Base-by-base conservation (phyloP, 53 echinoderm and acorn worm genomes). In the Crossaster papposus region DNA sequence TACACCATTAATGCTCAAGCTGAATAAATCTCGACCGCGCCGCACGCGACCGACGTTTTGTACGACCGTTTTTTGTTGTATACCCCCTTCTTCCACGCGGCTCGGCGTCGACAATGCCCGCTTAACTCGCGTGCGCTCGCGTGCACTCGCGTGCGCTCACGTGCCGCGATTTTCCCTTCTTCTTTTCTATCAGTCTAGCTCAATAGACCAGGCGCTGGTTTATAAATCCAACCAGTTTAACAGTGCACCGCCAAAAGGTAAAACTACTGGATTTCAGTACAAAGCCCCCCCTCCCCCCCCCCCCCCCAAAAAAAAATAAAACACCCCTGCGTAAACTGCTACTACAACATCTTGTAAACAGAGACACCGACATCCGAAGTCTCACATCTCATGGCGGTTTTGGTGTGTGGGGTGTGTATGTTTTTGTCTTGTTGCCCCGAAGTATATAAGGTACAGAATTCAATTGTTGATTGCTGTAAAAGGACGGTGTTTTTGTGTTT, bases 1-100 rank as follows among this genome's bases (percentile, higher is more conserved):
- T 58, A 87, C 75, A 87, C 87, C 87, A 8, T 26, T 87, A 87
- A 87, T 77, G 77, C 87, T 18, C 87, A 87, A 87, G 87, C 87
- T 87, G 87, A 63, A 30, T 35, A 76, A 87, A 87, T 84, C 26
- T 75, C 77, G 37, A 30, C 85, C 54, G 83, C 73, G 54, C 85
- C 77, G 87, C 77, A 75, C 87, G 76, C 55, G 62, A 75, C 20
- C 22, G 33, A 44, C 62, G 75, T 87, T 55, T 18, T 55, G 53
- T 87, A 29, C 87, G 23, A 30, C 55, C 78, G 20, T 44, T 44
- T 7, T 44, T 44, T 44, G 5, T 38, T 44, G n/a, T n/a, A n/a
- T n/a, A n/a, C n/a, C n/a, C n/a, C n/a, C n/a, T 44, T 44, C 44
- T 85, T 85, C 85, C 72, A 71, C 72, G 52, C 73, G 85, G 85